Conservation (phyloP, 2,113 vertebrate genomes). For the Symphodus melops region DNA sequence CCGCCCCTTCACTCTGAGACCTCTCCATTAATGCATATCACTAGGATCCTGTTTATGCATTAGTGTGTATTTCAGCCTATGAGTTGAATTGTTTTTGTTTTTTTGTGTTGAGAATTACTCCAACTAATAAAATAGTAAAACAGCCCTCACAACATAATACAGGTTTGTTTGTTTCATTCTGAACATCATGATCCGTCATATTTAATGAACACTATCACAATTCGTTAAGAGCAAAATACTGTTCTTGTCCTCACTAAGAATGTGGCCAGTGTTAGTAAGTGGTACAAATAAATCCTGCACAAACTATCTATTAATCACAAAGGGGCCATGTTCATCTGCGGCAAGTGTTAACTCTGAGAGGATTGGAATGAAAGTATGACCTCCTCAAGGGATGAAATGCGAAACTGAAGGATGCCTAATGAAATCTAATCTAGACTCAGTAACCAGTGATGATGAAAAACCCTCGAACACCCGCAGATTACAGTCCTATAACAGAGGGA, state of each 20-base stretch:
- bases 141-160: too few relatives aligned
- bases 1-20: too few relatives aligned
- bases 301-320: neutral
- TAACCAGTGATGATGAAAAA: conserved; percentile 42
- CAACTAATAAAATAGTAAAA: too few relatives aligned
- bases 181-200: neutral
- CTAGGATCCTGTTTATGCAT: too few relatives aligned
- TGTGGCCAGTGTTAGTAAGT: conserved; percentile 4
- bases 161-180: too few relatives aligned
- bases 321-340: neutral
- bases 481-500: conserved; percentile 11
- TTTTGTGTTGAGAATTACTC: too few relatives aligned
- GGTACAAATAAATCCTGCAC: conserved; percentile 4
- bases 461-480: conserved; percentile 33
- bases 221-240: neutral
- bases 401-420: conserved; percentile 21
- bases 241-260: neutral
- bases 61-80: too few relatives aligned
- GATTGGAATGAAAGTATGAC: conserved; percentile 47
- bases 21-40: too few relatives aligned
- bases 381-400: conserved; percentile 18
- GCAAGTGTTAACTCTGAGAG: neutral
- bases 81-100: too few relatives aligned
- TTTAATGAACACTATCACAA: neutral
- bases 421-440: conserved; percentile 46